Evolutionary conservation across 2,888 invertebrate species (phyloP), one percentile per base, ranked within the genome.

Genomic region (Lepidochitona cinerea): DNA sequence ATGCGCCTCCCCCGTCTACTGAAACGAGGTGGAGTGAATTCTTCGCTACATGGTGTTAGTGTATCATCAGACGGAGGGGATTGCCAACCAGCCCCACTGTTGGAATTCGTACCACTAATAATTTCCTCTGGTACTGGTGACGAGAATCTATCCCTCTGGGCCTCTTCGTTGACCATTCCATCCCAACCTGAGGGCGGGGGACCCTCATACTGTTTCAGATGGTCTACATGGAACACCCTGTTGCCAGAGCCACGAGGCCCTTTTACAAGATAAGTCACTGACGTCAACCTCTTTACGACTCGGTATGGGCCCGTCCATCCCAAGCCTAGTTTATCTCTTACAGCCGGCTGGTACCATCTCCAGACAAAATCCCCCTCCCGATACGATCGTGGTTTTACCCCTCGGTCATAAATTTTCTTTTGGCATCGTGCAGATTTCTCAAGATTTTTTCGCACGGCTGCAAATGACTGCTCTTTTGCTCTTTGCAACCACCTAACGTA

Each of bases 271-370:
- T 75, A 73, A 12, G 70, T 72, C 12, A 71, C 69, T 37, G 41
- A 33, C n/a, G 71, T 49, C n/a, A 54, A 23, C 65, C 70, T 69
- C 9, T 26, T 26, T 2, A 68, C n/a, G 18, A 76, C 53, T 37
- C 64, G 68, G 54, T 67, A 77, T 35, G 70, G 72, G n/a, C 77
- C 77, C 5, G 35, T 71, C 77, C 72, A 77, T 9, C 74, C 72
- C 41, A 72, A 35, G 14, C 72, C 74, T 32, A 74, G 54, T 37
- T 72, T 74, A 14, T 67, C 33, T 4, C 37, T 49, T 23, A 53
- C 74, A 29, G 52, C 35, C 7, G 72, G 70, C 23, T 74, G 76
- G 65, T 76, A 72, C 72, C 72, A 76, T 12, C 74, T 33, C 70
- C 74, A 74, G 7, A 74, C 76, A 32, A 69, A 74, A 36, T 70